These are phyloP conservation scores for Linnaemya tessellans DNA, from an alignment of 2,888 invertebrate genomes.

Conservation along the genomic window DNA sequence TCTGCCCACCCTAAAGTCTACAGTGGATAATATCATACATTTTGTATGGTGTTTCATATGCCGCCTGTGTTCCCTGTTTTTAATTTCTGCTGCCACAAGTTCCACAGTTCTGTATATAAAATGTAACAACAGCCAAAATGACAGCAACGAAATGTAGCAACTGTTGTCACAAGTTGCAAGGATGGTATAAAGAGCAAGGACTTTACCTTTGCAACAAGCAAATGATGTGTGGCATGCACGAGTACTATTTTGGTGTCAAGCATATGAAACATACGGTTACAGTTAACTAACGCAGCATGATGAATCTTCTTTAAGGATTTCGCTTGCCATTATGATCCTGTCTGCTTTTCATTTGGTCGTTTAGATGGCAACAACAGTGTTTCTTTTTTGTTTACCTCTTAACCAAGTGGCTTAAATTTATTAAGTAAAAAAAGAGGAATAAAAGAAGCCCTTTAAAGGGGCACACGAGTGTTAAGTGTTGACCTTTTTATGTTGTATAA, in stretches of 20 bases:
- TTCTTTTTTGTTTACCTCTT: conserved; percentile 36
- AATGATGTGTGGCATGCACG: conserved; percentile 38
- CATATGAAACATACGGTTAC: conserved; percentile 9
- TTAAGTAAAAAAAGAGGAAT: conserved; percentile 52
- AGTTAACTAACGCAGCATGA: conserved; percentile 18
- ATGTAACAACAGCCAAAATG: conserved; percentile 23
- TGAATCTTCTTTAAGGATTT: conserved; percentile 50
- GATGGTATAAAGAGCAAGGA: conserved; percentile 1
- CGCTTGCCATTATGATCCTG: conserved; percentile 2
- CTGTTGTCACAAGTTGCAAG: conserved; percentile 10
- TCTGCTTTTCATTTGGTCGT: conserved; percentile 34
- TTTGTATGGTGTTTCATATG: background rate
- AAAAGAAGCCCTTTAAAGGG: too few species aligned
- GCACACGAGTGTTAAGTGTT: too few species aligned
- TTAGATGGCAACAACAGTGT: conserved; percentile 54
- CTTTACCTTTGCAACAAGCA: conserved; percentile 39
- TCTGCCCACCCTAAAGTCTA: too few species aligned
- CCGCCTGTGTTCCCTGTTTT: background rate
- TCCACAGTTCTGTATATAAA: background rate
- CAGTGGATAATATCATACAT: too few species aligned
- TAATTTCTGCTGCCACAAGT: background rate
- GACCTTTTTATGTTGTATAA: background rate
- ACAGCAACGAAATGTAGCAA: conserved; percentile 30
- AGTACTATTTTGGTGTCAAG: conserved; percentile 23
- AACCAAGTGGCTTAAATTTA: conserved; percentile 54